Evolutionary conservation across 2,888 invertebrate genomes (phyloP), one percentile per base, ranked within the genome.

Genomic region (Nineta flava): DNA sequence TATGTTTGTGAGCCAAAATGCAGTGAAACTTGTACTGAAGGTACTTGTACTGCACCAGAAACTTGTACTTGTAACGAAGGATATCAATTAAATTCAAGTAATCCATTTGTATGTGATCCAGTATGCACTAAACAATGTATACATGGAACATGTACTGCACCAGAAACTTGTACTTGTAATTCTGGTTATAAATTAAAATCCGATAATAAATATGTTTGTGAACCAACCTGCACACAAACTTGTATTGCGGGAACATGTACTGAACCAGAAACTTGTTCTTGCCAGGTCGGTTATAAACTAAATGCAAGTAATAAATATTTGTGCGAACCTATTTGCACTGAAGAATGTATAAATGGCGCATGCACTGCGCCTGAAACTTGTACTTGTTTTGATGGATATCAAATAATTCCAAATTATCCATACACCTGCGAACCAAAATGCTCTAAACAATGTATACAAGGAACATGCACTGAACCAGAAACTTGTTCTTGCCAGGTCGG

Each of bases 221-320:
- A 72, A 1, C 81, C 84, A 0, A 64, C 65, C 17, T 84, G 84
- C 57, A 60, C 58, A 12, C 63, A 64, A 4, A 65, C 65, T 50
- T 79, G 78, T 47, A 71, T 71, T 3, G 57, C 65, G 49, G 78
- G 76, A 64, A 68, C 69, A 47, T 76, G 76, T 54, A 68, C 69
- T 42, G 67, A 69, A 1, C 73, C 74, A 1, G 75, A 80, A 56
- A 65, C 63, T 2, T 82, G 82, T 57, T 13, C 26, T 21, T 46
- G 46, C 7, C 10, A 46, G 3, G 46, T 13, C 9, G 46, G 46
- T n/a, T n/a, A n/a, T n/a, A n/a, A n/a, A n/a, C n/a, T n/a, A n/a
- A n/a, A n/a, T n/a, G n/a, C n/a, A n/a, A n/a, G n/a, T n/a, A n/a
- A 7, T 12, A n/a, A n/a, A 38, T 12, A 38, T 38, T 13, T 15